These are phyloP conservation scores for Xestia ashworthii DNA, from an alignment of 2,888 invertebrate genomes.

Conservation along the genomic window DNA sequence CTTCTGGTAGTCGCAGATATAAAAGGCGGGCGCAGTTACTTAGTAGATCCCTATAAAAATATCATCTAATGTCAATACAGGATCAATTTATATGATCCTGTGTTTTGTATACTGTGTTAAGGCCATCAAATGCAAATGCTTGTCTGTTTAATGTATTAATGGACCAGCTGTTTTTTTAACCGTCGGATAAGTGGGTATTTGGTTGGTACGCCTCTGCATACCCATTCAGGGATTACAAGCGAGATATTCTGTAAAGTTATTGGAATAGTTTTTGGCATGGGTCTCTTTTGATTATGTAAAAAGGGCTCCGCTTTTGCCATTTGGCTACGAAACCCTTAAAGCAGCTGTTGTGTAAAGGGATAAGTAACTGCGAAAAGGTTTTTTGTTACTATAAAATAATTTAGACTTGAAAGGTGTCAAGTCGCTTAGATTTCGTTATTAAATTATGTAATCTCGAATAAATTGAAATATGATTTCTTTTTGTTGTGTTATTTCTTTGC, in stretches of 20 bases:
- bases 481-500: conserved; percentile 71
- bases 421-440: conserved; percentile 69
- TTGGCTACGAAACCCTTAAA: not conserved
- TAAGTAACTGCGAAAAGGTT: conserved; percentile 22
- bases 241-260: not conserved
- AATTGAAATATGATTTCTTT: conserved; percentile 82
- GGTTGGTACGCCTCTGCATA: not conserved
- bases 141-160: not conserved
- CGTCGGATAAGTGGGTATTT: not conserved
- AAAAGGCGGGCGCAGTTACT: conserved; percentile 12
- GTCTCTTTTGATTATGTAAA: not conserved
- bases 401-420: conserved; percentile 65
- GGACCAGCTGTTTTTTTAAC: not conserved
- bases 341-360: not conserved
- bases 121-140: not conserved
- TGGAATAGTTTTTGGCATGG: not conserved
- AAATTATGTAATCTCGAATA: conserved; percentile 84
- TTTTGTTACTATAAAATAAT: conserved; percentile 59
- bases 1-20: conserved; percentile 8
- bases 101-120: not conserved
- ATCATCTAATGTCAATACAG: not conserved
- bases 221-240: not conserved
- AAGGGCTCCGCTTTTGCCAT: not conserved
- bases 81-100: not conserved
- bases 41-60: not conserved